Conservation (phyloP, 2,113 vertebrate species). For the Setophaga petechia region DNA sequence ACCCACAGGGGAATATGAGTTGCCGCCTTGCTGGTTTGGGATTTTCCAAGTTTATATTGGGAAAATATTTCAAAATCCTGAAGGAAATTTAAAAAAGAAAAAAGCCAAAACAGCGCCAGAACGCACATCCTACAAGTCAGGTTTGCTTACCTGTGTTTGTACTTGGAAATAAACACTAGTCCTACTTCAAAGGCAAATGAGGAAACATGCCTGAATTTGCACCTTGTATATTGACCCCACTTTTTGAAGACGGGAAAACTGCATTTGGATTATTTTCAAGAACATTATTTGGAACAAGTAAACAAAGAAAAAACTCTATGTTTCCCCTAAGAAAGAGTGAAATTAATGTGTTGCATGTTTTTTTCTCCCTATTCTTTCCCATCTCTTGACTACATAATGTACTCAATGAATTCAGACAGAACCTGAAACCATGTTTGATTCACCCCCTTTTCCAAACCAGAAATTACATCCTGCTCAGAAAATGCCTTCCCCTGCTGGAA, state of each 20-base stretch:
- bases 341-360: not conserved
- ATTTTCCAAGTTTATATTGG: not conserved
- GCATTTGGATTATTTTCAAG: not conserved
- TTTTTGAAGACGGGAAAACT: not conserved
- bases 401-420: not conserved
- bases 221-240: not conserved
- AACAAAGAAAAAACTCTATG: not conserved
- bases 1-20: accelerated
- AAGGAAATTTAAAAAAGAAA: not conserved
- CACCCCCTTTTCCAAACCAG: not conserved
- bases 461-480: not conserved
- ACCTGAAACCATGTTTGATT: not conserved
- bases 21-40: not conserved
- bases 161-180: not conserved
- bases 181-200: not conserved
- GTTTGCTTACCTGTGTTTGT: not conserved
- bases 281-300: not conserved
- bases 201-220: not conserved
- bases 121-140: not conserved
- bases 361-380: not conserved
- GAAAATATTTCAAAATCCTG: not conserved
- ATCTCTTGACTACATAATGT: not conserved
- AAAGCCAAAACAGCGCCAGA: not conserved
- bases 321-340: not conserved
- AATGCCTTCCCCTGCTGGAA: not conserved